Evolutionary conservation across 2,888 invertebrate species (phyloP), one percentile per base, ranked within the genome.

Genomic region (Bellardia bayeri): DNA sequence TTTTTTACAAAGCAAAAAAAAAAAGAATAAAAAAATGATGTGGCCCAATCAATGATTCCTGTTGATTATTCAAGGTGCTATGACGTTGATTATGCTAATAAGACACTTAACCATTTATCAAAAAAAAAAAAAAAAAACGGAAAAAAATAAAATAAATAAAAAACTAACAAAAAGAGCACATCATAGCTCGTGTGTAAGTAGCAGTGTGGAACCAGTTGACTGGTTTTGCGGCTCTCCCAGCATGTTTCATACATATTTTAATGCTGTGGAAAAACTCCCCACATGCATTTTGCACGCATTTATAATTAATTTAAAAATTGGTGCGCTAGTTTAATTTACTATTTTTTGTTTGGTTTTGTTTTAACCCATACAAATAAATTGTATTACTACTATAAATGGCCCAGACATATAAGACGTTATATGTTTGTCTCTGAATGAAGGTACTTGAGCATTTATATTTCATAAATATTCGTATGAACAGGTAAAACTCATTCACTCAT

Each of bases 21-120:
- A 16, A 2, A 6, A 54, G 0, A 9, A 2, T n/a, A n/a, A 16
- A 2, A 37, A 3, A 16, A 8, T 33, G 33, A 68, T 82, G 82
- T 68, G 82, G 74, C 58, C 58, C 58, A 40, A 82, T 82, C 16
- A 54, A 58, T 80, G 51, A 79, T 75, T 30, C n/a, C 68, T 51
- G 66, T 72, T 66, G 61, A 58, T 58, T 66, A 61, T 45, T 58
- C 54, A 54, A 75, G 80, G 85, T 80, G 84, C 79, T 75, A 80
- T 69, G 80, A 75, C 80, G 85, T 85, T 85, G 78, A 86, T 82
- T 74, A 86, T 82, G 82, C 66, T 82, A 82, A 82, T 86, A 61
- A 68, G 78, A 72, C 68, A 78, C 13, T 86, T 74, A 61, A 37
- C 61, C 74, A 86, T 86, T 74, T 82, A 82, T 86, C 51, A 82